Conservation (phyloP, 1,140 invertebrate species). For the Drepana arcuata region DNA sequence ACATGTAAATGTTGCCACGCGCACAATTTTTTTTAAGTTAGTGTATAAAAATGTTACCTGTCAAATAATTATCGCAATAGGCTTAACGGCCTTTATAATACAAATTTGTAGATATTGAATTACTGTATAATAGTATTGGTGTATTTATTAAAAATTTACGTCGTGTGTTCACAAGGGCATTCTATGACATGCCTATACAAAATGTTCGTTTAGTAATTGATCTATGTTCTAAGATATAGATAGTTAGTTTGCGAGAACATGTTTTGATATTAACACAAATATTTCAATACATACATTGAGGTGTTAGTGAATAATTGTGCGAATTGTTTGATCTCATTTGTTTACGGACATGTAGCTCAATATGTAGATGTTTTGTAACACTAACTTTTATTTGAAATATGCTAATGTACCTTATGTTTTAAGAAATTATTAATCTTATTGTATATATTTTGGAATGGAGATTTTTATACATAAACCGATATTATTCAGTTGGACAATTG, state of each 20-base stretch:
- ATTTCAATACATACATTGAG: slow-evolving; percentile 9
- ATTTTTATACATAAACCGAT: slow-evolving; percentile 53
- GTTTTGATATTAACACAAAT: slow-evolving; percentile 14
- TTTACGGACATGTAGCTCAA: slow-evolving; percentile 66
- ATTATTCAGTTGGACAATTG: slow-evolving; percentile 38
- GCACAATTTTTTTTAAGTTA: slow-evolving; percentile 14
- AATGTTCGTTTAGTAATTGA: slow-evolving; percentile 12
- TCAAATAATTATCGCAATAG: slow-evolving; percentile 10
- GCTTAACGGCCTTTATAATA: too few relatives aligned
- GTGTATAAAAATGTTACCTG: slow-evolving; percentile 10
- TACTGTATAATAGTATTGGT: too few relatives aligned
- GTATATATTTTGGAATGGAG: slow-evolving; percentile 63
- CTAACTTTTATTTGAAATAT: slow-evolving; percentile 43
- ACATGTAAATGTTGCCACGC: slow-evolving; percentile 9
- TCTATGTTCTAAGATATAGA: slow-evolving; percentile 18
- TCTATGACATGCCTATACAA: slow-evolving; percentile 28
- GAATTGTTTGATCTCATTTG: slow-evolving; percentile 68
- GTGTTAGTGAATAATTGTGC: slow-evolving; percentile 38
- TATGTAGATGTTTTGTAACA: slow-evolving; percentile 56
- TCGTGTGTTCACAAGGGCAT: slow-evolving; percentile 38
- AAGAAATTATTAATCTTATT: slow-evolving; percentile 42
- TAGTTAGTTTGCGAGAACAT: slow-evolving; percentile 20
- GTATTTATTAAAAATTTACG: too few relatives aligned
- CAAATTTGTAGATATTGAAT: too few relatives aligned
- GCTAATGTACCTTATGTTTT: slow-evolving; percentile 52